phyloP scores from a whole-genome alignment of 2,113 vertebrate genomes.

The Scolopax mira region DNA sequence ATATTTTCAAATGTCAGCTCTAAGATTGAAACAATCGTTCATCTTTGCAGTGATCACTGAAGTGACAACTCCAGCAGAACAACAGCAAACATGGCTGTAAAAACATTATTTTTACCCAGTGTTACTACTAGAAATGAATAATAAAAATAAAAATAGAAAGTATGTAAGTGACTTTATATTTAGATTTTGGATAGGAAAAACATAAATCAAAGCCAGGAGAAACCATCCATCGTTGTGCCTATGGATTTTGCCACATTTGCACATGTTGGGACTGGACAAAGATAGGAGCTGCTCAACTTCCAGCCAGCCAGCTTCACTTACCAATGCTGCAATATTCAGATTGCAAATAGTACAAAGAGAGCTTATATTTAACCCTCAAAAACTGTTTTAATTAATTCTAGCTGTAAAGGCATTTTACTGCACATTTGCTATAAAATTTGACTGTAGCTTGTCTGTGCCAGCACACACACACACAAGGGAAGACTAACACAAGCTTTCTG shows the following conservation, averaged over 20 bases:
- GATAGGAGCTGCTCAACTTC: not conserved
- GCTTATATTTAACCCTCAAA: not conserved
- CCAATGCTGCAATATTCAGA: not conserved
- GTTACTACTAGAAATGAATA: not conserved
- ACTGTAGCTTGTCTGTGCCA: not conserved
- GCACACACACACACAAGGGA: not conserved
- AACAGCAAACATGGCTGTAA: not conserved
- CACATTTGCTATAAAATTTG: not conserved
- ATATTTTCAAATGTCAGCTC: not conserved
- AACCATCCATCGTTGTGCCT: not conserved
- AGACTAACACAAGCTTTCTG: not conserved
- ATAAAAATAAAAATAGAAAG: not conserved
- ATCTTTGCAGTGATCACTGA: not conserved
- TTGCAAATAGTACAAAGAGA: not conserved
- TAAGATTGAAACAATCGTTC: not conserved
- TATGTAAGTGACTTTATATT: fast-evolving
- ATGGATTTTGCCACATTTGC: not conserved
- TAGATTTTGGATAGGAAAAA: not conserved
- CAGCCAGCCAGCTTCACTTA: not conserved
- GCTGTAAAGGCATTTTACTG: not conserved
- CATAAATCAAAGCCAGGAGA: not conserved
- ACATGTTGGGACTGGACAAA: not conserved
- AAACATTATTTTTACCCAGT: not conserved
- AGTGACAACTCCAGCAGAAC: not conserved
- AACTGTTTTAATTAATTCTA: not conserved